A percentile compares a stretch with the other conserved stretches of the same genome.
These are phyloP conservation scores for Calliopum simillimum DNA, from an alignment of 2,888 invertebrate species.

Conservation along the genomic window DNA sequence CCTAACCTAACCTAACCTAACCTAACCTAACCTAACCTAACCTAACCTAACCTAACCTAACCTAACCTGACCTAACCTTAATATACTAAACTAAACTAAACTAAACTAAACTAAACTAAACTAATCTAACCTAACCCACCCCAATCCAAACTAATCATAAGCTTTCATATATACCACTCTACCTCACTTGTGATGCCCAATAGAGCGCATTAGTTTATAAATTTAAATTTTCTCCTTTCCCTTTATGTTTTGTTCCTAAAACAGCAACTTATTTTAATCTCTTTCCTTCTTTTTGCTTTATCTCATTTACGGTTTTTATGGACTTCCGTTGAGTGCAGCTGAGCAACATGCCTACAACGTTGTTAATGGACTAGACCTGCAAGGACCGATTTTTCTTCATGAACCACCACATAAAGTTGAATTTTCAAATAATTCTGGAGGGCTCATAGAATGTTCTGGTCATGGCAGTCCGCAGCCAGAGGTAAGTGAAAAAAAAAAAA, in stretches of 20 bases:
- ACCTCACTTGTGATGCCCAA: background rate
- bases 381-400: conserved; percentile 75
- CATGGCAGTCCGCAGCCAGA: conserved; percentile 78
- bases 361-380: conserved; percentile 72
- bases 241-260: background rate
- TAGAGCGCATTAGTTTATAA: conserved; percentile 51
- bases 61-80: too few species aligned
- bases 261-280: conserved; percentile 15
- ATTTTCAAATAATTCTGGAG: conserved; percentile 82
- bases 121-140: too few species aligned
- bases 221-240: conserved; percentile 46
- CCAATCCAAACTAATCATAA: too few species aligned
- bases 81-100: too few species aligned
- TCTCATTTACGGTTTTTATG: background rate
- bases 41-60: too few species aligned
- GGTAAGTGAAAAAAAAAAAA: conserved; percentile 65
- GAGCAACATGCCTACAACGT: conserved; percentile 50
- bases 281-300: conserved; percentile 34
- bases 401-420: conserved; percentile 82
- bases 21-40: too few species aligned
- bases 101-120: too few species aligned
- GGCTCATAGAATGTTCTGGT: conserved; percentile 77
- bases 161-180: too few species aligned
- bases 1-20: too few species aligned
- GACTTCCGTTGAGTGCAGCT: conserved; percentile 34